Evolutionary conservation across 2,888 invertebrate genomes (phyloP).

Genomic region (Melanophora roralis): DNA sequence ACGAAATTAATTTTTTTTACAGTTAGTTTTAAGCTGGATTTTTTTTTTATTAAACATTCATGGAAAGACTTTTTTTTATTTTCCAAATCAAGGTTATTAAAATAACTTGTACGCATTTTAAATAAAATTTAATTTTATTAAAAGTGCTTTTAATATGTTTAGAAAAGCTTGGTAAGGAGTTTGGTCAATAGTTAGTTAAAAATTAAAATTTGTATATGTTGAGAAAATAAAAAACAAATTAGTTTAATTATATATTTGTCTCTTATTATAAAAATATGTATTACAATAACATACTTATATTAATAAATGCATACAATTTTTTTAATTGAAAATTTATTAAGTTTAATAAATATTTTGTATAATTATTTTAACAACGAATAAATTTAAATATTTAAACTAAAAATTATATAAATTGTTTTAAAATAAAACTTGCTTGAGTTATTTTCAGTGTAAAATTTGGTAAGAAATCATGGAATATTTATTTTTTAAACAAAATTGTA

Average conservation of each 20-base stretch:
- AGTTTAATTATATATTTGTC: background rate
- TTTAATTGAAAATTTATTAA: conserved; percentile 43
- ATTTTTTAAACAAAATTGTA: no score
- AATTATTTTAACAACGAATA: conserved; percentile 59
- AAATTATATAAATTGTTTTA: conserved; percentile 8
- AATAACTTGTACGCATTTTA: no score
- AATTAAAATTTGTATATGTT: no score
- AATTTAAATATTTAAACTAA: conserved; percentile 14
- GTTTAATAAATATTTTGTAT: conserved; percentile 35
- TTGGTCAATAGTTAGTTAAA: background rate
- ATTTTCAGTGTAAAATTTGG: no score
- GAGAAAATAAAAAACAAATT: no score
- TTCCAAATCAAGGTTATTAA: no score
- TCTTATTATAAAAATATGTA: background rate
- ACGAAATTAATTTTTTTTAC: no score
- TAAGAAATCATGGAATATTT: no score
- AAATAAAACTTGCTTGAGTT: no score
- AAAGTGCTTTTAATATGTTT: conserved; percentile 1
- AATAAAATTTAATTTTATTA: background rate
- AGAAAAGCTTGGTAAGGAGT: conserved; percentile 1
- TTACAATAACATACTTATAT: background rate
- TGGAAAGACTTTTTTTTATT: no score
- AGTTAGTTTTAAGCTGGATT: no score
- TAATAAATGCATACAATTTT: conserved; percentile 35
- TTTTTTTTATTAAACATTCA: no score